These are phyloP conservation scores for Sipha flava DNA, from an alignment of 1,140 invertebrate species.

Conservation along the genomic window DNA sequence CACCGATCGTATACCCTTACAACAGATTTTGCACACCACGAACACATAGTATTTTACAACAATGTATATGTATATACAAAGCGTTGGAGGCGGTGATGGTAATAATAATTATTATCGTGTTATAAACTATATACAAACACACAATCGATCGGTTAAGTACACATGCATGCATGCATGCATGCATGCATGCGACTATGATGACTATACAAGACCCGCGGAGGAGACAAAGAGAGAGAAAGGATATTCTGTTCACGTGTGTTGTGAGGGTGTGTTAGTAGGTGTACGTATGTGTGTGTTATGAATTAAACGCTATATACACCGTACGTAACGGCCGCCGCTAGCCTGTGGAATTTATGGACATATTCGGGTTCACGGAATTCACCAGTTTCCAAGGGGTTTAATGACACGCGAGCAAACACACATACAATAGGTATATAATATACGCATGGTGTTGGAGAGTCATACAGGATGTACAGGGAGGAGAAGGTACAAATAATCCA, in stretches of 20 bases:
- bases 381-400: constrained; percentile 15
- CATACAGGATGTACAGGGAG: too few relatives aligned
- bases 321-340: not conserved
- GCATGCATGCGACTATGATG: not conserved
- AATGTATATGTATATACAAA: not conserved
- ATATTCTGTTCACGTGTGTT: too few relatives aligned
- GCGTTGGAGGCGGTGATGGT: not conserved
- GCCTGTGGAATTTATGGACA: constrained; percentile 12
- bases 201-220: too few relatives aligned
- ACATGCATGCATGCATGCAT: too few relatives aligned
- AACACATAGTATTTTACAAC: not conserved
- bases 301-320: not conserved
- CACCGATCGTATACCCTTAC: not conserved
- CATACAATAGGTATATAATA: not conserved
- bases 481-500: not conserved
- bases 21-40: too few relatives aligned
- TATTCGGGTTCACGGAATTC: constrained; percentile 12
- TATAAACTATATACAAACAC: not conserved
- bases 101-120: not conserved
- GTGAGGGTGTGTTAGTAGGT: too few relatives aligned
- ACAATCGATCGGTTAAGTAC: not conserved
- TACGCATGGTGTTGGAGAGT: too few relatives aligned
- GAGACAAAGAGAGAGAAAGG: too few relatives aligned
- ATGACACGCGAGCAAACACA: not conserved
- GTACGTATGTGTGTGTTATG: not conserved